A percentile compares a stretch with the other conserved stretches of the same genome.
Evolutionary conservation across 2,113 vertebrate genomes (phyloP).

Genomic region (Porphyrio hochstetteri): DNA sequence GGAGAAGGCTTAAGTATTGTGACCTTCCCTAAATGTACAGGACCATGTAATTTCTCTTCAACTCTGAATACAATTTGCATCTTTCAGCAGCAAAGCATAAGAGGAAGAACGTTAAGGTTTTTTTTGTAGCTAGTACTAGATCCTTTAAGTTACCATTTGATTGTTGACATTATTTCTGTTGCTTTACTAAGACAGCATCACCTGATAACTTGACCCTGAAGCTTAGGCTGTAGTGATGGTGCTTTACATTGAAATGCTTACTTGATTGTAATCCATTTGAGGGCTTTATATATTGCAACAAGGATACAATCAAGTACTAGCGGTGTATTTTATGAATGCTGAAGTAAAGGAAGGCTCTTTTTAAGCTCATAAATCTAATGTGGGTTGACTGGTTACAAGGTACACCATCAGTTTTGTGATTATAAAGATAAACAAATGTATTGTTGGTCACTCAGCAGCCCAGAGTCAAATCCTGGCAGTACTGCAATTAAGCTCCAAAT

Average conservation of each 20-base stretch:
- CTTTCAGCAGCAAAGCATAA: background rate
- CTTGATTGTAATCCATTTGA: background rate
- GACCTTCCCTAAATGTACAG: background rate
- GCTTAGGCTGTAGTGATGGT: background rate
- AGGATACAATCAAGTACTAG: background rate
- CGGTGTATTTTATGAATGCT: background rate
- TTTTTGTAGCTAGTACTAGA: background rate
- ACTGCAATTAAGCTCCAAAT: background rate
- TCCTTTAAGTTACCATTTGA: background rate
- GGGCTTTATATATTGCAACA: background rate
- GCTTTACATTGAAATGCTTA: background rate
- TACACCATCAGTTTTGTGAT: background rate
- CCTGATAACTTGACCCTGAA: background rate
- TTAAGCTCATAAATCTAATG: background rate
- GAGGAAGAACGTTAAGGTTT: background rate
- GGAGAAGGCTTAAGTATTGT: background rate
- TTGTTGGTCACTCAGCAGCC: background rate
- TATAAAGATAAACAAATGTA: background rate
- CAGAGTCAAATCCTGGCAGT: background rate
- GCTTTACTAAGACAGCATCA: background rate
- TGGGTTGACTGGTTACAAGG: background rate
- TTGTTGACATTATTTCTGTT: background rate
- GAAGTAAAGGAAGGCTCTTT: background rate
- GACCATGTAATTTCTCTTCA: background rate
- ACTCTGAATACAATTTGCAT: background rate